phyloP scores from a whole-genome alignment of 1,140 invertebrate genomes.

The Neodiprion pinetum region DNA sequence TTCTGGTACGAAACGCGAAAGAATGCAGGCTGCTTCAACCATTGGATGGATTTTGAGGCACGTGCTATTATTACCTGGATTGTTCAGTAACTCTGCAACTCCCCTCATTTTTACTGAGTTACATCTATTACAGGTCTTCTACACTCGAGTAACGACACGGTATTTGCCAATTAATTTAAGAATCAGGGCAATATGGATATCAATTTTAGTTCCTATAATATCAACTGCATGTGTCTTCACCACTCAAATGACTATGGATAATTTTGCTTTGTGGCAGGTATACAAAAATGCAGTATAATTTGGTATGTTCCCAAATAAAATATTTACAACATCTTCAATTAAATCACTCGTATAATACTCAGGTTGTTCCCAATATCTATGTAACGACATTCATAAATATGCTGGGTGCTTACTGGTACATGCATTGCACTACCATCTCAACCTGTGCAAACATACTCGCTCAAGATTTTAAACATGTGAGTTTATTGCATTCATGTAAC shows the following conservation, averaged over 20 bases:
- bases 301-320: neutral
- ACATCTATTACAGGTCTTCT: slow-evolving; percentile 2
- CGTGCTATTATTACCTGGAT: slow-evolving; percentile 16
- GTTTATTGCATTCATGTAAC: neutral
- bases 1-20: slow-evolving; percentile 69
- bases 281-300: neutral
- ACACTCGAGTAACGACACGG: slow-evolving; percentile 6
- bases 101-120: neutral
- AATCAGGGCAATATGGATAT: neutral
- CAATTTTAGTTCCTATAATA: neutral
- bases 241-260: slow-evolving; percentile 4
- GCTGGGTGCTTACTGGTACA: slow-evolving; percentile 69
- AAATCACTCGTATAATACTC: slow-evolving; percentile 9
- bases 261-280: slow-evolving; percentile 26
- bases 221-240: neutral
- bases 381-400: slow-evolving; percentile 70
- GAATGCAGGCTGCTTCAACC: slow-evolving; percentile 66
- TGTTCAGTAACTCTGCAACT: too few species aligned
- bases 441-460: slow-evolving; percentile 67
- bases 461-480: slow-evolving; percentile 68
- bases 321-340: slow-evolving; percentile 9
- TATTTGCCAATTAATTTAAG: slow-evolving; percentile 4
- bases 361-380: slow-evolving; percentile 68
- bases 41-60: slow-evolving; percentile 70
- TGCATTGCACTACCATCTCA: slow-evolving; percentile 68